These are phyloP conservation scores for Ibycter americanus DNA, from an alignment of 2,797 vertebrate species.

Conservation along the genomic window DNA sequence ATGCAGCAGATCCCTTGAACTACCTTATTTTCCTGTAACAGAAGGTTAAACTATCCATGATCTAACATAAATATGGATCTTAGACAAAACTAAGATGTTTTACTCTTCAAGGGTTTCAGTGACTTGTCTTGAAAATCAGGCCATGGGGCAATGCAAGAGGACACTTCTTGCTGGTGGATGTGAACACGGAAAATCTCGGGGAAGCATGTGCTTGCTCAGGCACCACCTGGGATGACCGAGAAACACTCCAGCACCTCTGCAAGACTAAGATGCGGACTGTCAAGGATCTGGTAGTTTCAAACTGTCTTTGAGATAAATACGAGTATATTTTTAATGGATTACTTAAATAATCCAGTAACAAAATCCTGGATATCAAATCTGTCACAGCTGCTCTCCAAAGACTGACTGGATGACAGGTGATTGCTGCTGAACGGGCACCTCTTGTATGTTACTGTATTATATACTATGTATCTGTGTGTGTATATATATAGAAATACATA, in stretches of 20 bases:
- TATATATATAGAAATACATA: no score
- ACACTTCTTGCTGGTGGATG: neutral
- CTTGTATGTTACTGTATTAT: neutral
- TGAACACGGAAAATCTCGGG: neutral
- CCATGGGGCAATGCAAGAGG: neutral
- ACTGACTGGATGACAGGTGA: neutral
- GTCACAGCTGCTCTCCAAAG: neutral
- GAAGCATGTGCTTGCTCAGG: neutral
- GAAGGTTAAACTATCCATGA: neutral
- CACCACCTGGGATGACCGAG: neutral
- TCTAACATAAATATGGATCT: neutral
- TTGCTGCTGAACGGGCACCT: neutral
- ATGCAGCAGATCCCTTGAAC: neutral
- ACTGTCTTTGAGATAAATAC: neutral
- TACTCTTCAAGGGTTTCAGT: neutral
- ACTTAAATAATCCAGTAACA: neutral
- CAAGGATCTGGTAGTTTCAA: neutral
- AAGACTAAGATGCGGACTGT: neutral
- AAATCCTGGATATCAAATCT: neutral
- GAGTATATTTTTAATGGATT: neutral
- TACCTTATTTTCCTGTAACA: neutral
- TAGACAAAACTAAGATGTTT: neutral
- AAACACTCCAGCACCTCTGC: neutral
- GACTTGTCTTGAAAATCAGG: neutral
- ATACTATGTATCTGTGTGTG: no score